Evolutionary conservation across 2,797 vertebrate genomes (phyloP), one percentile per base, ranked within the genome.

Genomic region (Crenuchus spilurus): DNA sequence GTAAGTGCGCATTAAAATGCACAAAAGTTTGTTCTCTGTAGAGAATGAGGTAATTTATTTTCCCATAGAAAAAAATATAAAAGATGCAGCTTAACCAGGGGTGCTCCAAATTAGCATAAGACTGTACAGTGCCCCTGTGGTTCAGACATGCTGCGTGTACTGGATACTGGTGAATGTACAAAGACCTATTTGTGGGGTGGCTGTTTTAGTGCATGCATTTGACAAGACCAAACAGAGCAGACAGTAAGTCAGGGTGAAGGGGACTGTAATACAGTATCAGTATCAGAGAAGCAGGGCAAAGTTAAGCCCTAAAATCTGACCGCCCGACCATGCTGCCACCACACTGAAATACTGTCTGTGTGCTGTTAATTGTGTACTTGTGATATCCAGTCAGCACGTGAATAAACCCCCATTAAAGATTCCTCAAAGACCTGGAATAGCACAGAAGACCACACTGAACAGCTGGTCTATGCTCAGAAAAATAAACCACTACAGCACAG

Each of bases 381-480:
- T 28, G 63, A 66, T 66, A 9, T 39, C 52, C 39, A 66, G 51
- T 46, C 72, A 48, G 49, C 58, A 52, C 31, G 57, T 30, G 62
- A 54, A 72, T 26, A 48, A 72, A 54, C 20, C 48, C n/a, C 37
- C 14, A 30, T 8, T 24, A 20, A 63, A 55, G 60, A 46, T 55
- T 35, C 41, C 14, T 31, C 52, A 14, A 35, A 22, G 54, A 60
- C 8, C 51, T 13, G 55, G 8, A 60, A 60, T 70, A 60, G 52
- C 39, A 48, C 10, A 16, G 54, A 18, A 5, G 30, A n/a, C 41
- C 24, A 1, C 5, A 4, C 20, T 61, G 11, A 61, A 49, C 55
- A 61, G 55, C 57, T 61, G 69, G 22, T 71, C 55, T 11, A 39
- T 1, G 11, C 22, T 4, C 52, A 31, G 13, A 0, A 55, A 64